phyloP scores from a whole-genome alignment of 2,113 vertebrate species.

The Phyllopteryx taeniolatus region DNA sequence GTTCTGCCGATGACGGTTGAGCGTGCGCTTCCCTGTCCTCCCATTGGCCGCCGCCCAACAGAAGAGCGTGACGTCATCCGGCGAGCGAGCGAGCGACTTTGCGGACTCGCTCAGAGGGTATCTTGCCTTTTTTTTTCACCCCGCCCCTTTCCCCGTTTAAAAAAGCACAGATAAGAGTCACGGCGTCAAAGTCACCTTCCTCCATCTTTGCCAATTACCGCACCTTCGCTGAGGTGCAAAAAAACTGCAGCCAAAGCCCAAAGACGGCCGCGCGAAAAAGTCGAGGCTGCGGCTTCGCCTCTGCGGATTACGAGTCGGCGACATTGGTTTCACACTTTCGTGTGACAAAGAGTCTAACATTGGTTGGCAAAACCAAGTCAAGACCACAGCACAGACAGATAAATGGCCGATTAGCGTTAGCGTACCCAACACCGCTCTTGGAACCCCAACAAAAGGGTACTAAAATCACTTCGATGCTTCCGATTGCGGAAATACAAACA shows the following conservation, averaged over 20 bases:
- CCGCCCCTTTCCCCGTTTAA: not conserved
- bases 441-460: too few species aligned
- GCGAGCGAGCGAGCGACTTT: constrained; percentile 20
- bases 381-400: not conserved
- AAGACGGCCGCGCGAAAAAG: constrained; percentile 20
- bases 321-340: constrained; percentile 33
- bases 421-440: too few species aligned
- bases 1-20: not conserved
- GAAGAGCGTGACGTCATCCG: constrained; percentile 14
- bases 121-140: constrained; percentile 29
- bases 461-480: too few species aligned
- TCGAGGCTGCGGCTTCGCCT: constrained; percentile 17
- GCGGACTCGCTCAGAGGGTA: constrained; percentile 30
- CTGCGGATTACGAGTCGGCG: constrained; percentile 27
- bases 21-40: not conserved
- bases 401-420: not conserved
- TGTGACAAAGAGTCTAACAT: constrained; percentile 24
- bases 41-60: constrained; percentile 6
- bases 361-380: not conserved
- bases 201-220: constrained; percentile 49
- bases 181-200: constrained; percentile 58
- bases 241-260: constrained; percentile 17
- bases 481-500: too few species aligned
- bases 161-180: constrained; percentile 44
- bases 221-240: constrained; percentile 42